These are phyloP conservation scores for Pelvicachromis taeniatus DNA, from an alignment of 2,113 vertebrate species.

Conservation along the genomic window DNA sequence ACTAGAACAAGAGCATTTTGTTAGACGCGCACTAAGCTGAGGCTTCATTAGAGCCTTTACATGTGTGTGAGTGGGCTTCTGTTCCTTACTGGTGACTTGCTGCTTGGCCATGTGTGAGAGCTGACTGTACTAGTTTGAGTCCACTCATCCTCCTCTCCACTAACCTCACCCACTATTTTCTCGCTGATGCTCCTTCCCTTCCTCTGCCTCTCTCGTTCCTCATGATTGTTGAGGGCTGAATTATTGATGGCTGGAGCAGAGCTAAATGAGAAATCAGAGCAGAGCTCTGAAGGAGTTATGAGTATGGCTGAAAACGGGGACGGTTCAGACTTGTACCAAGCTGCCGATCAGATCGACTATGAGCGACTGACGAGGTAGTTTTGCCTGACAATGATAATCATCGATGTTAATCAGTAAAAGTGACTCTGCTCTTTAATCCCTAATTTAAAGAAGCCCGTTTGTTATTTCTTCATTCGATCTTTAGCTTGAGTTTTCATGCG, in stretches of 20 bases:
- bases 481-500: neutral
- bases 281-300: neutral
- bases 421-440: neutral
- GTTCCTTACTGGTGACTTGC: conserved; percentile 16
- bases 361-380: neutral
- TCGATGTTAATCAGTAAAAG: neutral
- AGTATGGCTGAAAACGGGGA: neutral
- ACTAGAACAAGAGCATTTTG: conserved; percentile 17
- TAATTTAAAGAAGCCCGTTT: neutral
- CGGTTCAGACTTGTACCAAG: neutral
- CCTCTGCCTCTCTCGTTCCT: conserved; percentile 24
- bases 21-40: neutral
- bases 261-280: conserved; percentile 68
- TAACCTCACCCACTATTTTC: conserved; percentile 47
- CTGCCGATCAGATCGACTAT: neutral
- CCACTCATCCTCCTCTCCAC: conserved; percentile 29
- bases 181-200: neutral
- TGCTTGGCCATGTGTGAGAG: conserved; percentile 43
- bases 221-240: conserved; percentile 63
- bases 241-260: conserved; percentile 64
- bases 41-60: conserved; percentile 45
- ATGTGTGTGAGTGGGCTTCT: conserved; percentile 23
- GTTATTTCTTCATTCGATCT: neutral
- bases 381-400: neutral
- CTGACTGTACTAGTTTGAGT: conserved; percentile 50